Percentiles rank a stretch among this genome's conserved stretches.
phyloP scores from a whole-genome alignment of 2,113 vertebrate genomes.

The Cariama cristata region DNA sequence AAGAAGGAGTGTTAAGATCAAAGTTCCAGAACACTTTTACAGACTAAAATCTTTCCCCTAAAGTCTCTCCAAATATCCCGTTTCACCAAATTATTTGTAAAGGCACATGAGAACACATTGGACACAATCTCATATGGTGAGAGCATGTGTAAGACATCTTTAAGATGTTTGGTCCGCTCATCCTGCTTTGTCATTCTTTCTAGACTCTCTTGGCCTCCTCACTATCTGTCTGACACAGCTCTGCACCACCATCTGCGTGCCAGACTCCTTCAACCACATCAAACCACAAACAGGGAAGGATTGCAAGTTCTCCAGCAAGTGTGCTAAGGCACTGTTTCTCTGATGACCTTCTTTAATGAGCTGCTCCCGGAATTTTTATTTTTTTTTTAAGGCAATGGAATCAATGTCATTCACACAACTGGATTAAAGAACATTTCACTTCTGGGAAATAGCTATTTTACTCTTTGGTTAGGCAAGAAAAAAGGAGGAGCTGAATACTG shows the following conservation, averaged over 20 bases:
- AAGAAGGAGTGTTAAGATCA: neutral
- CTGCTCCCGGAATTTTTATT: neutral
- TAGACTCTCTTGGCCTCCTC: neutral
- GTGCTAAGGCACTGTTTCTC: neutral
- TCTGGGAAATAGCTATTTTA: slow-evolving; percentile 33
- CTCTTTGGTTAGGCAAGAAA: neutral
- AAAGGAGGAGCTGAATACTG: neutral
- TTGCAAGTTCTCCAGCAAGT: neutral
- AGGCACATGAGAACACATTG: neutral
- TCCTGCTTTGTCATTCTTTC: slow-evolving; percentile 19
- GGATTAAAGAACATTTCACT: neutral
- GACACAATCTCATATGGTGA: neutral
- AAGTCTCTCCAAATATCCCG: neutral
- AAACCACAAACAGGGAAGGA: neutral
- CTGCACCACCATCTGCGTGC: neutral
- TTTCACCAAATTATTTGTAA: neutral
- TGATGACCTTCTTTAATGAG: neutral
- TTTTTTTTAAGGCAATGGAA: neutral
- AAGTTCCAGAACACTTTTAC: neutral
- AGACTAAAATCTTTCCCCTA: neutral
- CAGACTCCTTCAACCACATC: neutral
- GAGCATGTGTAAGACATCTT: neutral
- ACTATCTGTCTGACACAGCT: neutral
- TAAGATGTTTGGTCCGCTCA: neutral
- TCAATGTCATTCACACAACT: neutral